These are phyloP conservation scores for Caranx melampygus DNA, from an alignment of 2,113 vertebrate species.

Conservation along the genomic window DNA sequence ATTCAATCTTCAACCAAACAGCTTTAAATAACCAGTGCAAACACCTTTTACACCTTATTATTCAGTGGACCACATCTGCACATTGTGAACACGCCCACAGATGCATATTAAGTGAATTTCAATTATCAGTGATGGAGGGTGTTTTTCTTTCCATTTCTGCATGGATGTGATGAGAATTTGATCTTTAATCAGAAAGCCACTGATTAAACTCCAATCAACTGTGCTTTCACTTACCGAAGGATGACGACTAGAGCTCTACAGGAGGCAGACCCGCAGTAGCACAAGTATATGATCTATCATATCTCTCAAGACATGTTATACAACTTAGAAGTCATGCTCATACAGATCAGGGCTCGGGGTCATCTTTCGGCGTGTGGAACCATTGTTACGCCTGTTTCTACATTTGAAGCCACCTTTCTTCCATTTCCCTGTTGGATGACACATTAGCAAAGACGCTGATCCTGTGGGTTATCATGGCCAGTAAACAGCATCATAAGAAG, in stretches of 20 bases:
- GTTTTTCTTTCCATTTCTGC: constrained; percentile 85
- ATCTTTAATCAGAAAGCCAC: constrained; percentile 85
- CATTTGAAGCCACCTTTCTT: constrained; percentile 78
- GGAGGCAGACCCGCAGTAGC: constrained; percentile 38
- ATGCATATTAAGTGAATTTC: constrained; percentile 81
- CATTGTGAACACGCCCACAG: constrained; percentile 42
- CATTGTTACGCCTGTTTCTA: constrained; percentile 78
- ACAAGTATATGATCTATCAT: constrained; percentile 38
- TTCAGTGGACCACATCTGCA: constrained; percentile 24
- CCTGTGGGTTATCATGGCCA: constrained; percentile 31
- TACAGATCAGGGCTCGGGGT: constrained; percentile 71
- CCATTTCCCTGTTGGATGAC: constrained; percentile 77
- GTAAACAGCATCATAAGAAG: constrained; percentile 50
- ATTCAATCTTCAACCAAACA: constrained; percentile 23
- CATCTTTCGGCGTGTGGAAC: constrained; percentile 85
- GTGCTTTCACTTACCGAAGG: constrained; percentile 84
- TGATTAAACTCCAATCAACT: constrained; percentile 85
- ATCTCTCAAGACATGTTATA: constrained; percentile 50
- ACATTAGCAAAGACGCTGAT: constrained; percentile 49
- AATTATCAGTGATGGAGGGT: constrained; percentile 85
- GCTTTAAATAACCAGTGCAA: constrained; percentile 23
- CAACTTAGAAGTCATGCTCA: constrained; percentile 52
- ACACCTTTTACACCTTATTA: constrained; percentile 10
- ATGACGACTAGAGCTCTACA: constrained; percentile 75
- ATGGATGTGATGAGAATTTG: constrained; percentile 85